Evolutionary conservation across 2,797 vertebrate species (phyloP), one percentile per base, ranked within the genome.

Genomic region (Enteromius viviparus): DNA sequence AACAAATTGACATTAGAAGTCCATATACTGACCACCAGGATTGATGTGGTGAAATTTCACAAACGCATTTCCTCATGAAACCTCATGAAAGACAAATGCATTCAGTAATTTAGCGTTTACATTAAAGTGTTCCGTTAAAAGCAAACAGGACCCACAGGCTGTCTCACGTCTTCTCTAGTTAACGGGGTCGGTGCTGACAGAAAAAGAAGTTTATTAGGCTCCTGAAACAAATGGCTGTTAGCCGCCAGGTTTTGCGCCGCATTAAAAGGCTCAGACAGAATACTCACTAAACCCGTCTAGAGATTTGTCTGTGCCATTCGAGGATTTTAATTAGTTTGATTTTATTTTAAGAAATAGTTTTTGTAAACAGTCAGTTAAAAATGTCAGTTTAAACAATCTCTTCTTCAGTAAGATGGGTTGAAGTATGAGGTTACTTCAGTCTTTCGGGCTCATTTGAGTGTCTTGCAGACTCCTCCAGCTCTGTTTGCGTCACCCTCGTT

Each of bases 181-280:
- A 64, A 47, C 55, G 1, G 40, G 15, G 5, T 64, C 62, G 21
- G 70, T 72, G 65, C 71, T 81, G 84, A 78, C 72, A 65, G 47
- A 37, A 76, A 75, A 71, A 42, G 2, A 49, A 47, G 74, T 81
- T 86, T 86, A 85, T 85, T 85, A 74, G 60, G 62, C 79, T 79
- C 49, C 32, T 14, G 78, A 81, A 81, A 85, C 85, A 86, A 86
- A 88, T 86, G 85, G 62, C 76, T 62, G 68, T 69, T 71, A 21
- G 66, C 42, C 23, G 7, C 58, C 62, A 74, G 79, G 81, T 42
- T 45, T 47, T 79, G 79, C 51, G 11, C 14, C 23, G 42, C 58
- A 45, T 71, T 37, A 76, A 65, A 75, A 45, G 69, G 65, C 77
- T 74, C 85, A 70, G 84, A 78, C 66, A 62, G 65, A 49, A 51